A percentile compares a stretch with the other conserved stretches of the same genome.
phyloP scores from a whole-genome alignment of 2,888 invertebrate genomes.

The Silvanus unidentatus region DNA sequence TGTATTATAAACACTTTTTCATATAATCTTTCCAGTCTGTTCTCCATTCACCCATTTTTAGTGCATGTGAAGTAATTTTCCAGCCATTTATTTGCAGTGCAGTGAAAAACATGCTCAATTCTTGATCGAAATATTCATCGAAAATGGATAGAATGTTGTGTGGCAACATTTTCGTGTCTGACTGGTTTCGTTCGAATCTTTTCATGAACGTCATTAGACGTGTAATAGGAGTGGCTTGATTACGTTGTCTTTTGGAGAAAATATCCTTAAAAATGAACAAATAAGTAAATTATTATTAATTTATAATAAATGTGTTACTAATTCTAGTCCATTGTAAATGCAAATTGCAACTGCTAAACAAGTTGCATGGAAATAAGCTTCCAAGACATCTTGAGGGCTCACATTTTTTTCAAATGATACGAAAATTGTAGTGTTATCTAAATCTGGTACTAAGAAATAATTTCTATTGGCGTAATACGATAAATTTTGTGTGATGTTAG shows the following conservation, averaged over 20 bases:
- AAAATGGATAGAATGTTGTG: slow-evolving; percentile 30
- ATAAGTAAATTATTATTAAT: too few species aligned
- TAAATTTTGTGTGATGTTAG: slow-evolving; percentile 44
- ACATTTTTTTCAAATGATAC: slow-evolving; percentile 54
- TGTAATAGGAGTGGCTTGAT: slow-evolving; percentile 37
- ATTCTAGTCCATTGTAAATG: slow-evolving; percentile 35
- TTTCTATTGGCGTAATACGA: slow-evolving; percentile 48
- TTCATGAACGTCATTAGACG: slow-evolving; percentile 37
- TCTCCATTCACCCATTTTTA: slow-evolving; percentile 42
- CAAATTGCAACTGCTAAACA: slow-evolving; percentile 48
- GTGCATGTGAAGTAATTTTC: slow-evolving; percentile 38
- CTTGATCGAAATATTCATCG: slow-evolving; percentile 36
- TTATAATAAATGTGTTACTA: too few species aligned
- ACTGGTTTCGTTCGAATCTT: slow-evolving; percentile 25
- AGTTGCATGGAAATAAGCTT: slow-evolving; percentile 65
- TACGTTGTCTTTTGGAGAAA: slow-evolving; percentile 36
- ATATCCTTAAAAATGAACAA: slow-evolving; percentile 31
- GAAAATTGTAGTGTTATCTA: slow-evolving; percentile 48
- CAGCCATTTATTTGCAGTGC: slow-evolving; percentile 43
- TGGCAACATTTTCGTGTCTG: slow-evolving; percentile 27
- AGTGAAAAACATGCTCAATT: slow-evolving; percentile 39
- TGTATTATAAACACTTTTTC: neutral
- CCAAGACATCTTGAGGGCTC: slow-evolving; percentile 52
- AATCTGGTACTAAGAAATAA: slow-evolving; percentile 53
- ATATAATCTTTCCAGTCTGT: slow-evolving; percentile 27